Conservation (phyloP, 2,888 invertebrate genomes). For the Ophion ventricosus region DNA sequence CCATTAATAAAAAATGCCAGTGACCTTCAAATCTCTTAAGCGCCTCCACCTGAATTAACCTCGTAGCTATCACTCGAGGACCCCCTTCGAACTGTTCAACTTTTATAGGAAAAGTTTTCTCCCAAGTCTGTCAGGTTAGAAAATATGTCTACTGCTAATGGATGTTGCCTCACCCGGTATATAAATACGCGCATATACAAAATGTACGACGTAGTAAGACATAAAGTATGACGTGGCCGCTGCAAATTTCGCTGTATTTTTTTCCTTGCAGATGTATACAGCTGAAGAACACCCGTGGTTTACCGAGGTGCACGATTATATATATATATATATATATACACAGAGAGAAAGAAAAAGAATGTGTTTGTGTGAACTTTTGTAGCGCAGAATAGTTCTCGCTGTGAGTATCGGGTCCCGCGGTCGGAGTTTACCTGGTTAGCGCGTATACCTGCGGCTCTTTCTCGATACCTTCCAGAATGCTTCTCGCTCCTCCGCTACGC, state of each 20-base stretch:
- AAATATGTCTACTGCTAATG: no score
- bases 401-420: background rate
- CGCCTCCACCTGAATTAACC: no score
- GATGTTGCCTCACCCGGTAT: background rate
- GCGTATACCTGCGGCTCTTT: background rate
- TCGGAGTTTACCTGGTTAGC: background rate
- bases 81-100: no score
- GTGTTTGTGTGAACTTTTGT: background rate
- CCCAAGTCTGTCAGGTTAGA: no score
- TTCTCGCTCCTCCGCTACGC: background rate
- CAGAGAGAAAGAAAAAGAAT: background rate
- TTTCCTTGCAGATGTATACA: background rate
- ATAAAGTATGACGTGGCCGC: constrained; percentile 19
- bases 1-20: no score
- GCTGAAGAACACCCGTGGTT: constrained; percentile 57
- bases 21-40: no score
- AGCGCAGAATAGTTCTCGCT: background rate
- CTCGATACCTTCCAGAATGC: background rate
- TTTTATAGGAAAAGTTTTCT: no score
- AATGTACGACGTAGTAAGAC: constrained; percentile 8
- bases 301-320: constrained; percentile 39
- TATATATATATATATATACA: constrained; percentile 7
- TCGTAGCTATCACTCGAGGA: no score
- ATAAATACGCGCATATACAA: background rate
- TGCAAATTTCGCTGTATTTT: constrained; percentile 7